Conservation (phyloP, 2,888 invertebrate genomes). For the Platycheirus rosarum region DNA sequence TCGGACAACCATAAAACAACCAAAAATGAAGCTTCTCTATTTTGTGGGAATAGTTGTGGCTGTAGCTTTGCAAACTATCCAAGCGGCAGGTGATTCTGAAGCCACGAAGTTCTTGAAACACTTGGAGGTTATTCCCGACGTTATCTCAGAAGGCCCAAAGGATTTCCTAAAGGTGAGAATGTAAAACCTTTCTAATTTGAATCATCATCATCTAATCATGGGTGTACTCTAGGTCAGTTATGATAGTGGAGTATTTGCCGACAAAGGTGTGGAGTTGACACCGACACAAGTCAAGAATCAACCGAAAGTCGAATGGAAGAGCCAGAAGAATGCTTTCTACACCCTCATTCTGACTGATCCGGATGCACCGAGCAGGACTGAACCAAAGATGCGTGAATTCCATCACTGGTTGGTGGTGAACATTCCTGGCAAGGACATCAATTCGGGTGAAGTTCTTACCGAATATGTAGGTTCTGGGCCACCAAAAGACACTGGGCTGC, state of each 20-base stretch:
- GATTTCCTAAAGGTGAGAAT: slow-evolving; percentile 79
- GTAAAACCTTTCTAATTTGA: neutral
- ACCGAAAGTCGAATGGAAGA: slow-evolving; percentile 80
- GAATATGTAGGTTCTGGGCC: slow-evolving; percentile 94
- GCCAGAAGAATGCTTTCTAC: slow-evolving; percentile 78
- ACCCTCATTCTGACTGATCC: slow-evolving; percentile 87
- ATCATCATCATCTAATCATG: neutral
- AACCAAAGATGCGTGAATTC: slow-evolving; percentile 93
- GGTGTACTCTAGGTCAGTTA: slow-evolving; percentile 76
- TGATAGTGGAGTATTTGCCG: slow-evolving; percentile 82
- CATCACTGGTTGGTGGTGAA: slow-evolving; percentile 96
- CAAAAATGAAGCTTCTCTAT: slow-evolving; percentile 56
- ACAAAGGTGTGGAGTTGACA: slow-evolving; percentile 87
- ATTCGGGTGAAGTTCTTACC: slow-evolving; percentile 89
- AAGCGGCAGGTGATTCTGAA: slow-evolving; percentile 78
- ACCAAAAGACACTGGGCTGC: slow-evolving; percentile 88
- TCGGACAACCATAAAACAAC: too few species aligned
- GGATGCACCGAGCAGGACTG: slow-evolving; percentile 93
- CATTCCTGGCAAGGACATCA: slow-evolving; percentile 89
- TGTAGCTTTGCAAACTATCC: slow-evolving; percentile 42
- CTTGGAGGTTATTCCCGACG: slow-evolving; percentile 80
- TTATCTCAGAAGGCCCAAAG: slow-evolving; percentile 79
- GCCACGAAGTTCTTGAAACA: slow-evolving; percentile 79
- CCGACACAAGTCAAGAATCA: slow-evolving; percentile 85
- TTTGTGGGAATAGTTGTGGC: slow-evolving; percentile 64